Conservation (phyloP, 2,888 invertebrate species). For the Arge pagana region DNA sequence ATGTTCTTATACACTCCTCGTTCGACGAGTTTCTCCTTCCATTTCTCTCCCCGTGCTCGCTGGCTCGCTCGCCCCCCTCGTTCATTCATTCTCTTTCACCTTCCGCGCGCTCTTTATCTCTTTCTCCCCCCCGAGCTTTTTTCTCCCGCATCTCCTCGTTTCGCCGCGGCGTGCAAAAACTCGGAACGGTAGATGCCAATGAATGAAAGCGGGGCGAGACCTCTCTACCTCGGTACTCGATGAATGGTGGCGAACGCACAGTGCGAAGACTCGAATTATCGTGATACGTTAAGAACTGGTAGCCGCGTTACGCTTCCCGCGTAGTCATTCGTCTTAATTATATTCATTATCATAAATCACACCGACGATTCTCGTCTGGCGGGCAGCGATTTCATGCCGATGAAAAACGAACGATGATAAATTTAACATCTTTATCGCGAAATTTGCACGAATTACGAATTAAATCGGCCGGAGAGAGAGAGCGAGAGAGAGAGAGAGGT, state of each 20-base stretch:
- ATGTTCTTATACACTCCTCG: no score
- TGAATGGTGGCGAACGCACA: conserved; percentile 5
- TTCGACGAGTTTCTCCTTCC: conserved; percentile 4
- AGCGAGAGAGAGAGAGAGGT: no score
- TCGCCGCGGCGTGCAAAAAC: conserved; percentile 23
- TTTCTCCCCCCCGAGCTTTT: conserved; percentile 19
- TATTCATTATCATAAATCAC: no score
- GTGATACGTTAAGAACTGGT: no score
- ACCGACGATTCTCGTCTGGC: no score
- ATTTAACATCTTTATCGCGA: no score
- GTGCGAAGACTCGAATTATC: background rate
- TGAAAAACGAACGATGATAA: no score
- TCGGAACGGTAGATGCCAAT: conserved; percentile 26
- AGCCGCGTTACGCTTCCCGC: no score
- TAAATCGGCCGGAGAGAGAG: no score
- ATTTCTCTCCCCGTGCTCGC: background rate
- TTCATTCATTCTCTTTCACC: background rate
- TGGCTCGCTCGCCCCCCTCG: background rate
- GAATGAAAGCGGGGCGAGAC: conserved; percentile 21
- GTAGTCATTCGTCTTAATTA: no score
- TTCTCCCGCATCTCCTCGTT: background rate
- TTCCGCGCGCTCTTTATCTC: conserved; percentile 18
- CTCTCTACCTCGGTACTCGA: background rate
- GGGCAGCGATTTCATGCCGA: no score
- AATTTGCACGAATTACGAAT: no score